Percentiles rank a stretch among this genome's conserved stretches.
phyloP scores from a whole-genome alignment of 2,797 vertebrate genomes.

The Nannoperca obscura region DNA sequence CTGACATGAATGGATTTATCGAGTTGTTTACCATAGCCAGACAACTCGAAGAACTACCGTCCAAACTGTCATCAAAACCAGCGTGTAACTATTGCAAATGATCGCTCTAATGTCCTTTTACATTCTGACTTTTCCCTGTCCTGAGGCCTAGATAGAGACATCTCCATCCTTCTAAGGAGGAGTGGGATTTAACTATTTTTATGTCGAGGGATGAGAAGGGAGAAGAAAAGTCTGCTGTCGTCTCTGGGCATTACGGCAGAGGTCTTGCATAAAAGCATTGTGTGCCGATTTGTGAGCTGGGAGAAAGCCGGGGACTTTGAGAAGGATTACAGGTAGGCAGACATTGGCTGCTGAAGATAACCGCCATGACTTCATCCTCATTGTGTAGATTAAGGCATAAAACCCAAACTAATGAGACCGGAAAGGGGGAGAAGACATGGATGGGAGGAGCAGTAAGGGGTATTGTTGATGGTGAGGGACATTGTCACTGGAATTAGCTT shows the following conservation, averaged over 20 bases:
- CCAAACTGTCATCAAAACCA: background rate
- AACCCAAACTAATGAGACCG: slow-evolving; percentile 91
- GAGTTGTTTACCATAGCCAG: slow-evolving; percentile 2
- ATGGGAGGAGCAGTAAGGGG: slow-evolving; percentile 60
- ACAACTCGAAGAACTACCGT: background rate
- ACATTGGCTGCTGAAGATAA: slow-evolving; percentile 87
- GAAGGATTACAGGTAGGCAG: slow-evolving; percentile 84
- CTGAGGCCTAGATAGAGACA: slow-evolving; percentile 68
- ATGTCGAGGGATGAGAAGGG: slow-evolving; percentile 55
- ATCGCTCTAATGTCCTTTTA: slow-evolving; percentile 28
- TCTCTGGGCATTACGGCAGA: slow-evolving; percentile 66
- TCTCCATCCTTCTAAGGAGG: slow-evolving; percentile 50
- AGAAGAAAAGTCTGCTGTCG: slow-evolving; percentile 50
- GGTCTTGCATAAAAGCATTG: slow-evolving; percentile 73
- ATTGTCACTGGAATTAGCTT: slow-evolving; percentile 51
- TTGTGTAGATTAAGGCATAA: slow-evolving; percentile 93
- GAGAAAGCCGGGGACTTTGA: slow-evolving; percentile 73
- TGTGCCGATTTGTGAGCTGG: slow-evolving; percentile 76
- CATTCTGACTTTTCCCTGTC: slow-evolving; percentile 28
- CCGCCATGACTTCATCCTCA: slow-evolving; percentile 90
- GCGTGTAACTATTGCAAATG: slow-evolving; percentile 1
- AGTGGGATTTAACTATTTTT: slow-evolving; percentile 62
- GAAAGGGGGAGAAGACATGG: slow-evolving; percentile 65
- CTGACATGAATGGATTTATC: slow-evolving; percentile 16
- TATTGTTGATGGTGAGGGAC: slow-evolving; percentile 63